These are phyloP conservation scores for Dipodomys stephensi DNA, from an alignment of 2,113 vertebrate genomes.

Conservation along the genomic window DNA sequence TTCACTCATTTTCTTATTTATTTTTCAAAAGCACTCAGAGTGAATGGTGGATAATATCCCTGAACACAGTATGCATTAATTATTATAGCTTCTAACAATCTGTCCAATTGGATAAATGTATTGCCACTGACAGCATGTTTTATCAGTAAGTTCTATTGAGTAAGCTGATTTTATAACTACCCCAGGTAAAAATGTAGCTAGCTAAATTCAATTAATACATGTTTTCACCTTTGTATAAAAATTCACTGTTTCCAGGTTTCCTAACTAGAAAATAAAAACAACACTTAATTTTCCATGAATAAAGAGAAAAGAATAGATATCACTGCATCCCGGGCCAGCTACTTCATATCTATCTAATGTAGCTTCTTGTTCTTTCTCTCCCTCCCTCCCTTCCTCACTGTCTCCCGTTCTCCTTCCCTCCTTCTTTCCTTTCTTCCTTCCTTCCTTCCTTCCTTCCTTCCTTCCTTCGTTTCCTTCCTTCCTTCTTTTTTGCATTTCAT, in stretches of 20 bases:
- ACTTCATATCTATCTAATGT: background rate
- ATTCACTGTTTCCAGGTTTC: background rate
- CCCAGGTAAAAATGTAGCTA: background rate
- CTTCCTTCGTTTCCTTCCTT: no score
- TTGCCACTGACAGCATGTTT: background rate
- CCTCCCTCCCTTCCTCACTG: no score
- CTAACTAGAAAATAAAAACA: background rate
- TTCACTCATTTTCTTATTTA: background rate
- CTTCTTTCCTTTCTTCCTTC: no score
- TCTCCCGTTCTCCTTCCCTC: no score
- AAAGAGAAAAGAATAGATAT: background rate
- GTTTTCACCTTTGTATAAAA: background rate
- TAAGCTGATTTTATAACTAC: background rate
- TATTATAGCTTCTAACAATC: constrained; percentile 5
- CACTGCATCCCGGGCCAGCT: background rate
- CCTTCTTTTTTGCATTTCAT: no score
- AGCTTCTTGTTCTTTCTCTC: background rate
- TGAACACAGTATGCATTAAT: background rate
- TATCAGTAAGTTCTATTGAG: background rate
- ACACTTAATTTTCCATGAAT: background rate
- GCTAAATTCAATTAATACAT: background rate
- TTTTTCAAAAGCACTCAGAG: background rate
- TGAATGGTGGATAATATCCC: no score
- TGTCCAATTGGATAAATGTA: background rate
- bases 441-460: no score